phyloP scores from a whole-genome alignment of 2,797 vertebrate species.

The Pteronotus mesoamericanus region DNA sequence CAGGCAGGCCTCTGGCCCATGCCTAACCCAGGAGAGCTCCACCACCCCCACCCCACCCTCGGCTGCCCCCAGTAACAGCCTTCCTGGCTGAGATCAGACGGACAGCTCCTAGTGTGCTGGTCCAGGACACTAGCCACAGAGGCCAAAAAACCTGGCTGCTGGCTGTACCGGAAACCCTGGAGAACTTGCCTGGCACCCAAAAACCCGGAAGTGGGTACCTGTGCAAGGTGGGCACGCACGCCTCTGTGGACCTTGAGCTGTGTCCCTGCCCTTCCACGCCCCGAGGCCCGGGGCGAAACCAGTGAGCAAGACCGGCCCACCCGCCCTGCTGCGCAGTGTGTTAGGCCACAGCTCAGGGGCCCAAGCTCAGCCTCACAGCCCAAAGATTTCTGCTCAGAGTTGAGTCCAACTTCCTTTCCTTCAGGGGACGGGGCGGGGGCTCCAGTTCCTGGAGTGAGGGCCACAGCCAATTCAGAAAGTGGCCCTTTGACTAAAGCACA shows the following conservation, averaged over 20 bases:
- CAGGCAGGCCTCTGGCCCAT: background rate
- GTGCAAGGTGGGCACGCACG: background rate
- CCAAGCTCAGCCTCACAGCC: background rate
- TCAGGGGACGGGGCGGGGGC: background rate
- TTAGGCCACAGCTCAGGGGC: background rate
- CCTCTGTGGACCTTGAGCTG: background rate
- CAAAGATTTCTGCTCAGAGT: background rate
- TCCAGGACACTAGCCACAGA: background rate
- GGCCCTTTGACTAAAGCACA: background rate
- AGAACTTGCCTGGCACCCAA: background rate
- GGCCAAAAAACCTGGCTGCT: background rate
- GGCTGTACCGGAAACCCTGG: slow-evolving; percentile 11
- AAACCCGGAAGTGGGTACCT: background rate
- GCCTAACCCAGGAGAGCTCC: background rate
- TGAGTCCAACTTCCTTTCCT: slow-evolving; percentile 15
- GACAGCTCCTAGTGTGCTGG: background rate
- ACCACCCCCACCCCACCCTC: too few species aligned
- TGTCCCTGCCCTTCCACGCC: background rate
- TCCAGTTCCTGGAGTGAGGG: slow-evolving; percentile 25
- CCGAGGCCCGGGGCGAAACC: background rate
- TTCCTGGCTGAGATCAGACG: background rate
- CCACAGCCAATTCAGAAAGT: background rate
- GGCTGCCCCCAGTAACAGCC: background rate
- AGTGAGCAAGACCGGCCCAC: background rate
- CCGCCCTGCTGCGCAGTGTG: background rate